These are phyloP conservation scores for Thalassoma bifasciatum DNA, from an alignment of 2,113 vertebrate genomes.

Conservation along the genomic window DNA sequence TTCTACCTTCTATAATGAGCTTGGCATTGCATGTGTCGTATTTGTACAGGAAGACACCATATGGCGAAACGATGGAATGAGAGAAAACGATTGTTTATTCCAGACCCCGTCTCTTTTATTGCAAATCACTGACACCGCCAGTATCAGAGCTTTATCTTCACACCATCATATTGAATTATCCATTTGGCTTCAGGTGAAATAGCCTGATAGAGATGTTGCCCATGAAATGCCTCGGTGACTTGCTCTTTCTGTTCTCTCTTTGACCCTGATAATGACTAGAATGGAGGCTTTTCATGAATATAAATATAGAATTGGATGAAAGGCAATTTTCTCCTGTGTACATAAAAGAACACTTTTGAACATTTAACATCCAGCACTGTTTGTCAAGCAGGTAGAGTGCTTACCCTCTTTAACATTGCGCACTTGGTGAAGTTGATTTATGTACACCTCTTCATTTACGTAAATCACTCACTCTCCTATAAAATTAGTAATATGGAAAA, in stretches of 20 bases:
- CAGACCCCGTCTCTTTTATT: slow-evolving; percentile 41
- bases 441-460: slow-evolving; percentile 29
- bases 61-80: slow-evolving; percentile 58
- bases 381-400: slow-evolving; percentile 46
- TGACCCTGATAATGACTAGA: slow-evolving; percentile 68
- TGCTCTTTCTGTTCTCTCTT: slow-evolving; percentile 54
- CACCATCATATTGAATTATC: slow-evolving; percentile 63
- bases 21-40: slow-evolving; percentile 54
- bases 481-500: slow-evolving; percentile 24
- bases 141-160: slow-evolving; percentile 57
- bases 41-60: slow-evolving; percentile 57
- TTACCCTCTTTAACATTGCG: slow-evolving; percentile 23
- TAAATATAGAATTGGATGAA: slow-evolving; percentile 57
- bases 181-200: slow-evolving; percentile 64
- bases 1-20: slow-evolving; percentile 63
- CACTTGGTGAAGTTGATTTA: slow-evolving; percentile 10
- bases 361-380: slow-evolving; percentile 45
- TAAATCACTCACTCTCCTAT: slow-evolving; percentile 25
- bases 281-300: slow-evolving; percentile 67
- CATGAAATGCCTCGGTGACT: slow-evolving; percentile 51
- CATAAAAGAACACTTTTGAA: slow-evolving; percentile 56
- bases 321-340: slow-evolving; percentile 52
- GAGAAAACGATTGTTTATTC: slow-evolving; percentile 58
- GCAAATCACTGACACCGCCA: slow-evolving; percentile 48
- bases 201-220: slow-evolving; percentile 45